Evolutionary conservation across 2,797 vertebrate species (phyloP), one percentile per base, ranked within the genome.

Genomic region (Acanthurus tractus): DNA sequence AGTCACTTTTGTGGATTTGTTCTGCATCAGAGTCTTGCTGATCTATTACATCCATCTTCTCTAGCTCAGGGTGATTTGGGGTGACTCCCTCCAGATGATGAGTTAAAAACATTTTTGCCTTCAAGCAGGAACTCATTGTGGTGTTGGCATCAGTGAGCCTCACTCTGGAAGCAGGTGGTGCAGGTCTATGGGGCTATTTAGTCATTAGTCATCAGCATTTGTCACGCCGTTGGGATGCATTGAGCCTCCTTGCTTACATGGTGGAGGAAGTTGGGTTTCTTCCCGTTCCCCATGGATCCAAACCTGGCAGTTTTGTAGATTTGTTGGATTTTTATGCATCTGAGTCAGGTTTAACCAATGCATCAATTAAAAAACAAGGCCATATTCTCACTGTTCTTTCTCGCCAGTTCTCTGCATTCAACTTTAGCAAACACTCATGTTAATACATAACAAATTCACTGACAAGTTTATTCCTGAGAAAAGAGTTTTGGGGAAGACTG

Each of bases 201-300:
- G 49, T 64, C 59, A 55, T 89, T 81, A 84, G 85, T 88, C 86
- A 86, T 73, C 74, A 76, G 73, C 77, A 57, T 90, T 89, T 84
- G 85, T 87, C 71, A 70, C 56, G 50, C 67, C 49, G 63, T 87
- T 75, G 78, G 73, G 72, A 77, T 29, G 69, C 82, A 75, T 45
- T 36, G 48, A 70, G 72, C 70, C 61, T 57, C 76, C 61, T 46
- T 61, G 74, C 42, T 49, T 70, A 36, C 34, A 59, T 64, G 65
- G 36, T 67, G 62, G 40, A 54, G 73, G 62, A 82, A 58, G 17
- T 56, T 78, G 34, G 38, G 50, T 40, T 8, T 69, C 57, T 25
- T 80, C 57, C 57, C 76, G 55, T 50, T 79, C 62, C 44, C 65
- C 13, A 48, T 18, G 64, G 36, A 56, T 38, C 0, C 0, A 56